Conservation (phyloP, 2,797 vertebrate species). For the Florisuga fusca region DNA sequence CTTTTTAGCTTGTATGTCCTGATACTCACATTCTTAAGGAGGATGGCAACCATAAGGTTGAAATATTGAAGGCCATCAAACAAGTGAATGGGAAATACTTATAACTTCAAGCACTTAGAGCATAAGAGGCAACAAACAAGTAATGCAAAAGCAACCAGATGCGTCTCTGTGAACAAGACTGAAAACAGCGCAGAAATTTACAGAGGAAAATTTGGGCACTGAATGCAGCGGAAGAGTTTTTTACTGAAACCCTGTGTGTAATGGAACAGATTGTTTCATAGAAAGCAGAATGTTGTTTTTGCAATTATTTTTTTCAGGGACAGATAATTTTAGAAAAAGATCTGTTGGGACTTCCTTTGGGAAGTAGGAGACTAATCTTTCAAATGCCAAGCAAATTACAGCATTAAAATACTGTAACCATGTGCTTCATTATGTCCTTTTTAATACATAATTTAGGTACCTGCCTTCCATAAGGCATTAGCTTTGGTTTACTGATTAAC, state of each 20-base stretch:
- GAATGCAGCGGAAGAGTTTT: not conserved
- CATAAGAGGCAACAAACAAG: not conserved
- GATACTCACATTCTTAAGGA: not conserved
- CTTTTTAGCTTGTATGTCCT: not conserved
- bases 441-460: not conserved
- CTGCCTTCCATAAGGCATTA: not conserved
- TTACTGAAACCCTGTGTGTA: not conserved
- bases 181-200: not conserved
- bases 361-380: not conserved
- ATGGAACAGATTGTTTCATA: not conserved
- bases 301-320: not conserved
- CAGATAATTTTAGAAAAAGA: not conserved
- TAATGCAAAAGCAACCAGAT: not conserved
- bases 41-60: not conserved
- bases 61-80: slow-evolving; percentile 42
- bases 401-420: not conserved
- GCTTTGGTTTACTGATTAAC: not conserved
- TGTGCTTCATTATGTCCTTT: not conserved
- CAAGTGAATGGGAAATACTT: not conserved
- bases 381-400: not conserved
- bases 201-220: not conserved
- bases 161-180: not conserved
- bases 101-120: not conserved
- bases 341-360: not conserved
- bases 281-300: not conserved